Percentiles rank a stretch among this genome's conserved stretches.
Evolutionary conservation across 2,797 vertebrate species (phyloP).

Genomic region (Cephalopachus bancanus): DNA sequence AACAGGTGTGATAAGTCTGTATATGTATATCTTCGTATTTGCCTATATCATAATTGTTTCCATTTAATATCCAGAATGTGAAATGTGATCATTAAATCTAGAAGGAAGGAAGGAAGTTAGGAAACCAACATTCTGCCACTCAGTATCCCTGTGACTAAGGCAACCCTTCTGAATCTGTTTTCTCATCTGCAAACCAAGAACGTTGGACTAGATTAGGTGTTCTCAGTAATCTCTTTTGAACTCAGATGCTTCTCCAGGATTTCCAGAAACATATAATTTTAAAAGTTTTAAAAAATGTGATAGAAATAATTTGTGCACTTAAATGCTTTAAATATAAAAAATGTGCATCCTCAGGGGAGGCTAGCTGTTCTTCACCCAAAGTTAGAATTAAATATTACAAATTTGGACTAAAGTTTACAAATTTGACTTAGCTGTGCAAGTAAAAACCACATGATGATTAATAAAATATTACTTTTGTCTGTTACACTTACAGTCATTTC

Average conservation of each 20-base stretch:
- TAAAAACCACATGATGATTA: neutral
- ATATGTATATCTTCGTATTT: neutral
- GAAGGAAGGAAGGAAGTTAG: neutral
- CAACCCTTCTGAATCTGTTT: neutral
- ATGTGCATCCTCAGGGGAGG: neutral
- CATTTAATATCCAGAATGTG: neutral
- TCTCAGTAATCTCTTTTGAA: neutral
- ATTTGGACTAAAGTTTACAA: neutral
- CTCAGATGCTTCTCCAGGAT: neutral
- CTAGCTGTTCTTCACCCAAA: neutral
- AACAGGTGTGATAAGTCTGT: neutral
- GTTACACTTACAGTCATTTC: neutral
- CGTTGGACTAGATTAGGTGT: neutral
- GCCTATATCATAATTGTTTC: neutral
- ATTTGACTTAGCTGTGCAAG: neutral
- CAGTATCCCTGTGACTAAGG: neutral
- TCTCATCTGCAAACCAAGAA: neutral
- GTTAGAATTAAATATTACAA: neutral
- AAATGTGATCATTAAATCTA: neutral
- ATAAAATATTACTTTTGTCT: conserved; percentile 6
- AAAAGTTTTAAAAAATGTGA: neutral
- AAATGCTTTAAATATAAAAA: neutral
- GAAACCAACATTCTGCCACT: neutral
- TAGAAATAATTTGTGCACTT: neutral
- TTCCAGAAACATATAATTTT: neutral